Evolutionary conservation across 2,113 vertebrate species (phyloP).

Genomic region (Setophaga petechia): DNA sequence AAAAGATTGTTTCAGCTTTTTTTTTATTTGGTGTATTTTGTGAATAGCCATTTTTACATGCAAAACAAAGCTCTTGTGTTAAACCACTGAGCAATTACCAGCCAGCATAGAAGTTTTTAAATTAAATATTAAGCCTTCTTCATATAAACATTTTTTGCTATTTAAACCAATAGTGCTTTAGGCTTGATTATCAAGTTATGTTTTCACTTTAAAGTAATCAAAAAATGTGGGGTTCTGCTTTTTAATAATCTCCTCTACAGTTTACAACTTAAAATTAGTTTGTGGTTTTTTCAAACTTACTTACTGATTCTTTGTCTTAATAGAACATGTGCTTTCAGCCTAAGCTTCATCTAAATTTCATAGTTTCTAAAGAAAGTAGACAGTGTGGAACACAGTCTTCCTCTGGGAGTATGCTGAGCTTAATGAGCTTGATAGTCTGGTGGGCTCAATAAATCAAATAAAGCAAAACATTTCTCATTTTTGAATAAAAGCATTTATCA

Average conservation of each 20-base stretch:
- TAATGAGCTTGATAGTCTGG: slow-evolving; percentile 99
- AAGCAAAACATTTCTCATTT: slow-evolving; percentile 99
- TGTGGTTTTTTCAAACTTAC: slow-evolving; percentile 53
- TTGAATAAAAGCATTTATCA: slow-evolving; percentile 99
- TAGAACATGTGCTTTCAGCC: slow-evolving; percentile 56
- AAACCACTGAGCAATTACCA: neutral
- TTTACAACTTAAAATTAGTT: slow-evolving; percentile 28
- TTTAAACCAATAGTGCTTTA: neutral
- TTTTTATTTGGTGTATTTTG: neutral
- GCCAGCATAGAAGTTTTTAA: neutral
- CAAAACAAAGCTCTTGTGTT: neutral
- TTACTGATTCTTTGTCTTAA: slow-evolving; percentile 61
- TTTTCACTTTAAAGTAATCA: neutral
- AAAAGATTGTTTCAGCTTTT: neutral
- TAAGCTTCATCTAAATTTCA: slow-evolving; percentile 76
- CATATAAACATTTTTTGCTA: neutral
- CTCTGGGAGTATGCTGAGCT: slow-evolving; percentile 91
- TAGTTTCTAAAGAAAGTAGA: slow-evolving; percentile 78
- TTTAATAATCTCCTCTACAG: neutral
- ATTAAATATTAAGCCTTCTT: neutral
- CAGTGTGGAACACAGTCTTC: slow-evolving; percentile 85
- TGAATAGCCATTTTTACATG: neutral
- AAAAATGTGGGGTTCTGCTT: neutral
- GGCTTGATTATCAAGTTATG: neutral
- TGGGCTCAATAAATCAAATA: slow-evolving; percentile 99